Evolutionary conservation across 1,140 invertebrate species (phyloP), one percentile per base, ranked within the genome.

Genomic region (Drosophila grimshawi): DNA sequence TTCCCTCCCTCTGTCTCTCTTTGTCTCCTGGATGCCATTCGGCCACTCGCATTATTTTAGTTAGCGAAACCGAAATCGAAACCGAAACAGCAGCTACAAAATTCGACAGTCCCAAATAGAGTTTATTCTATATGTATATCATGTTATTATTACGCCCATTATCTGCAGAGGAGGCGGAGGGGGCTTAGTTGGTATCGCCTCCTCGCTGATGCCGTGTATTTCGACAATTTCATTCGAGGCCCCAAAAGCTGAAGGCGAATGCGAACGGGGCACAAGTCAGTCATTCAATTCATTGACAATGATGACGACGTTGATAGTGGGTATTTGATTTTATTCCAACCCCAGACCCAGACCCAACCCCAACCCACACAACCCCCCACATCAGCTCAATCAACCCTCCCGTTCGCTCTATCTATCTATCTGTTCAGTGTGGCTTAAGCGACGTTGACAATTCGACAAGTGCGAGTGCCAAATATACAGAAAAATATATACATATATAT

Each of bases 391-490:
- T 43, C 27, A n/a, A 11, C 64, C 57, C 41, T 6, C 29, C 10
- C 6, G 27, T 43, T 37, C 30, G 4, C 10, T 4, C 10, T 43
- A 7, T 5, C 0, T 43, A 19, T 41, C n/a, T 43, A 39, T 29
- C 2, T 39, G 4, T 39, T 39, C 10, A 2, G 7, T 10, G 10
- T 43, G 39, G 49, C 43, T 32, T 53, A 76, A 76, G 62, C 71
- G 71, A 71, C 66, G 83, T 88, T 88, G 83, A 88, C 83, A 88
- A 89, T 89, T 89, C 85, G 85, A 83, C 80, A 88, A 88, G 85
- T 88, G 83, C 85, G 76, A 64, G 77, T 55, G 69, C 45, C 74
- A 74, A 60, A 64, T 39, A 60, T 52, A 41, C 53, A 48, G 10
- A 33, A 27, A 66, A 4, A 48, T 48, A 64, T 55, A n/a, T 43